phyloP scores from a whole-genome alignment of 1,140 invertebrate species.

The Galleria mellonella region DNA sequence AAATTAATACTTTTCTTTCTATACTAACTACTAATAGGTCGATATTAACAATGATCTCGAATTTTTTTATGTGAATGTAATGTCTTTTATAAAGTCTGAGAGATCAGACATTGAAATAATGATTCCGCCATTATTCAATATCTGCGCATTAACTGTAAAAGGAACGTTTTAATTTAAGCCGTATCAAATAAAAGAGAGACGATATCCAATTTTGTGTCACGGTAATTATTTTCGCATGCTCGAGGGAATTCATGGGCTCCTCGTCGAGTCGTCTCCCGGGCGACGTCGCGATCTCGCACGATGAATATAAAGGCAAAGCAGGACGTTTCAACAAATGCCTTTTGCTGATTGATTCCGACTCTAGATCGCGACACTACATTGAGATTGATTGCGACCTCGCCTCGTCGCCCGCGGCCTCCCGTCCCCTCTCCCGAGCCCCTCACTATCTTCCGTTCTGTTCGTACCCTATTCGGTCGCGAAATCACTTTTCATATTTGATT shows the following conservation, averaged over 20 bases:
- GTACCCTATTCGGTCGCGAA: background rate
- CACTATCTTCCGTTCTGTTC: too few species aligned
- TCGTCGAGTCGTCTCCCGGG: too few species aligned
- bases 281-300: background rate
- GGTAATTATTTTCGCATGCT: background rate
- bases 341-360: constrained; percentile 33
- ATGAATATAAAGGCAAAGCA: constrained; percentile 6
- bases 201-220: background rate
- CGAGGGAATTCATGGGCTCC: background rate
- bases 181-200: background rate
- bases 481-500: constrained; percentile 5
- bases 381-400: constrained; percentile 22
- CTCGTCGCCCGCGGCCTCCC: background rate
- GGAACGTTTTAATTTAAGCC: background rate
- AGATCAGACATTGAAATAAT: too few species aligned
- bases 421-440: background rate
- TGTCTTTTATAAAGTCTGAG: too few species aligned
- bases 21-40: too few species aligned
- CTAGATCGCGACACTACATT: constrained; percentile 17
- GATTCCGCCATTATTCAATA: background rate
- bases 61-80: too few species aligned
- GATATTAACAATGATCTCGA: too few species aligned
- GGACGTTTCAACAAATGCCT: constrained; percentile 19
- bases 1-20: too few species aligned
- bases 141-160: too few species aligned